These are phyloP conservation scores for Hestina assimilis DNA, from an alignment of 1,140 invertebrate genomes.

Conservation along the genomic window DNA sequence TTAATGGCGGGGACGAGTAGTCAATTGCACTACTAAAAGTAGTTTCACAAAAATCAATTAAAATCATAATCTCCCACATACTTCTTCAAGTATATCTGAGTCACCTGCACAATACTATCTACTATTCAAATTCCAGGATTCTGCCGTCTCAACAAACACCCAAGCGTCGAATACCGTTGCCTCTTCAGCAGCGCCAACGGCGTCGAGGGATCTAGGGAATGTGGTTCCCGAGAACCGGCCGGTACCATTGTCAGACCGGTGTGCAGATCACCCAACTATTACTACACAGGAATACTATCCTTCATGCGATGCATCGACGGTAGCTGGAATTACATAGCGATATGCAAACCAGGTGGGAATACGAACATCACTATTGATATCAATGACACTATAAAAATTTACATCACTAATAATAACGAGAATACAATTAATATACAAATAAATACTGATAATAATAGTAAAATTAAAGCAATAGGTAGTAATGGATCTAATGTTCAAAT, in stretches of 20 bases:
- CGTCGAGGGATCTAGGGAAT: conserved; percentile 30
- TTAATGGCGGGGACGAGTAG: too few relatives aligned
- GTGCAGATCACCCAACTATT: conserved; percentile 48
- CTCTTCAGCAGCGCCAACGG: conserved; percentile 15
- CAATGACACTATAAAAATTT: conserved; percentile 16
- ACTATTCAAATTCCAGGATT: conserved; percentile 38
- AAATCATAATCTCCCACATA: too few relatives aligned
- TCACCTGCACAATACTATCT: too few relatives aligned
- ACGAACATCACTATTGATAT: conserved; percentile 34
- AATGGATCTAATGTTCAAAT: neutral
- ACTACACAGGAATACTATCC: conserved; percentile 24
- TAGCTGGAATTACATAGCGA: conserved; percentile 56
- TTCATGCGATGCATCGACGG: conserved; percentile 58
- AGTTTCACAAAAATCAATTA: too few relatives aligned
- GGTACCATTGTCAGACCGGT: conserved; percentile 39
- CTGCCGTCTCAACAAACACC: conserved; percentile 34
- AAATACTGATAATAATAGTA: neutral
- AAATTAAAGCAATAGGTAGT: neutral
- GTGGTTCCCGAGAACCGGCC: conserved; percentile 32
- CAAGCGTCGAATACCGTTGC: conserved; percentile 46
- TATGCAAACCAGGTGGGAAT: conserved; percentile 47
- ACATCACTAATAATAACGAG: conserved; percentile 18
- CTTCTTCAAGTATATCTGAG: too few relatives aligned
- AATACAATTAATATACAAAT: conserved; percentile 5
- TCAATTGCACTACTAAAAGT: too few relatives aligned